Conservation (phyloP, 2,797 vertebrate species). For the Semotilus atromaculatus region DNA sequence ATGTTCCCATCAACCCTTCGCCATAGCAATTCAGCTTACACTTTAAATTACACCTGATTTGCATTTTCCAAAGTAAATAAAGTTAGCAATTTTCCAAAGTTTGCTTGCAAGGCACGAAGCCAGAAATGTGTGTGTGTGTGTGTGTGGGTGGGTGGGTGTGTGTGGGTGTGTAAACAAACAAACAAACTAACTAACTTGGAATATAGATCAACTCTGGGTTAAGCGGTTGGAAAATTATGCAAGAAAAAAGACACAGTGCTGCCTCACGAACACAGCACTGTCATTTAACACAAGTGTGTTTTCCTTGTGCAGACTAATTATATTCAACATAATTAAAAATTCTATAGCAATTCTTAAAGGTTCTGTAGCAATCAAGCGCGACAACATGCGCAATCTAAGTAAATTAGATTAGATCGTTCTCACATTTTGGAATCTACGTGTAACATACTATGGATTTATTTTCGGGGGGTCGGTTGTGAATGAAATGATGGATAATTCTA, state of each 20-base stretch:
- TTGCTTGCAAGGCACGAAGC: not conserved
- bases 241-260: not conserved
- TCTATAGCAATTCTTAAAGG: not conserved
- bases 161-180: too few relatives aligned
- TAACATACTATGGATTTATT: constrained; percentile 5
- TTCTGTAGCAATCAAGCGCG: not conserved
- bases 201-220: not conserved
- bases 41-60: constrained; percentile 22
- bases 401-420: constrained; percentile 3
- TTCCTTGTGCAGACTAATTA: not conserved
- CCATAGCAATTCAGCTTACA: not conserved
- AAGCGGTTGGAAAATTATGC: not conserved
- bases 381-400: not conserved
- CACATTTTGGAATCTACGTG: not conserved
- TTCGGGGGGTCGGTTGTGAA: not conserved
- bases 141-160: too few relatives aligned
- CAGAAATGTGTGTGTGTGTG: too few relatives aligned
- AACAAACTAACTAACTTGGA: not conserved
- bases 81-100: too few relatives aligned
- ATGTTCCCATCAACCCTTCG: constrained; percentile 35
- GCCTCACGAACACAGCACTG: constrained; percentile 2
- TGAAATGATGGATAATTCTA: constrained; percentile 46
- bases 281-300: not conserved
- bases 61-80: constrained; percentile 14
- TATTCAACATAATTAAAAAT: constrained; percentile 22